phyloP scores from a whole-genome alignment of 2,113 vertebrate species.

The Syrmaticus mikado region DNA sequence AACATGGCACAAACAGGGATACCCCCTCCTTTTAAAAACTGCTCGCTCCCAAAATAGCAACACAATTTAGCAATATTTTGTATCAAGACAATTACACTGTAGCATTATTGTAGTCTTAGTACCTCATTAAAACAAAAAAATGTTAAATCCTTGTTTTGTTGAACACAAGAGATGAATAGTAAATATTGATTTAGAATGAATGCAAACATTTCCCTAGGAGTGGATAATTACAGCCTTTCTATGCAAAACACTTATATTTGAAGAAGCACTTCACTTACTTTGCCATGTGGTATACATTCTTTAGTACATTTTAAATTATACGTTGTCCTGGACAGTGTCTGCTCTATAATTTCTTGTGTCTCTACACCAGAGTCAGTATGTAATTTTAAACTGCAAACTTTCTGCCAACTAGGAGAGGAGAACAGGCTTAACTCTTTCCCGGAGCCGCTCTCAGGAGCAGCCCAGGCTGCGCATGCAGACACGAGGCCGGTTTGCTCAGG shows the following conservation, averaged over 20 bases:
- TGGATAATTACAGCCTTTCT: constrained; percentile 90
- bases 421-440: constrained; percentile 83
- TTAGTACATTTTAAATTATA: constrained; percentile 93
- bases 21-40: constrained; percentile 70
- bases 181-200: constrained; percentile 92
- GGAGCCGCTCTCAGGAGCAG: constrained; percentile 58
- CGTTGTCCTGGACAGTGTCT: constrained; percentile 92
- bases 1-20: constrained; percentile 77
- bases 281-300: constrained; percentile 89
- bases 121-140: constrained; percentile 85
- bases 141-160: constrained; percentile 86
- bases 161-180: constrained; percentile 87
- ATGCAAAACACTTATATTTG: constrained; percentile 86
- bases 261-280: constrained; percentile 88
- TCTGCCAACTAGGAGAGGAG: constrained; percentile 82
- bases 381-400: constrained; percentile 91
- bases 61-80: constrained; percentile 81
- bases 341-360: constrained; percentile 92
- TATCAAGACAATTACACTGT: constrained; percentile 82
- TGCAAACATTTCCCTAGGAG: constrained; percentile 91
- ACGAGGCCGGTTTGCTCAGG: constrained; percentile 29
- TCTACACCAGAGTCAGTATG: constrained; percentile 89
- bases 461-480: constrained; percentile 25
- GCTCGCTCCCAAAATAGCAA: constrained; percentile 77
- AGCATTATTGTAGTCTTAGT: constrained; percentile 82